Evolutionary conservation across 30 jellyfish, hydroid and myxozoan species (phyloP), one percentile per base, ranked within the genome.

Genomic region (Nemopilema nomurai): DNA sequence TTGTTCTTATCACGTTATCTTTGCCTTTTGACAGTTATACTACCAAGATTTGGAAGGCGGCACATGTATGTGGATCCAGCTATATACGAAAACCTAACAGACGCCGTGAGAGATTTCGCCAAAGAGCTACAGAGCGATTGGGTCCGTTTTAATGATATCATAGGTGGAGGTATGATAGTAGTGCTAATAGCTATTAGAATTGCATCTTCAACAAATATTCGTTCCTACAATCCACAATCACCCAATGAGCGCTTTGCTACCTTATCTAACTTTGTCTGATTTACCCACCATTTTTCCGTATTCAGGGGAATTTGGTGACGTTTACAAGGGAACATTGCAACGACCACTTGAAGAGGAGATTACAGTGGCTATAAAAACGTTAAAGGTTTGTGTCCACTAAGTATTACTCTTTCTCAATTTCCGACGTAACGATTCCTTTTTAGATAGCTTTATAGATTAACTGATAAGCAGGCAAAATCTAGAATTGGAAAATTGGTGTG

Each of bases 31-130:
- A 7, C 63, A 86, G 94, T 86, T 32, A 76, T 26, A 6, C 65
- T 86, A 16, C 85, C 94, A 23, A 73, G 23, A 20, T 41, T 18
- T 19, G 25, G 71, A 23, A 91, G 96, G 0, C 50, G 57, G 8
- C 89, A 80, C 0, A 77, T 94, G 22, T 94, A 94, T 63, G 97
- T 94, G 27, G 99, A 94, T 63, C 99, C 99, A 21, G 89, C 96
- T 20, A 89, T 96, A 20, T 94, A 94, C 63, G 85, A 81, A 51
- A 97, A 89, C 74, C 88, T 94, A 4, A 71, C 93, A 30, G 97
- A 94, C 33, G 99, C 99, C 41, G 99, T 94, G 13, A 74, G 85
- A 33, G 99, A 86, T 57, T 85, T 94, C 69, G 96, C 99, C 0
- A 82, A 84, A 13, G 97, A 94, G 74, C 89, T 94, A 1, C 97